These are phyloP conservation scores for Periophthalmus magnuspinnatus DNA, from an alignment of 2,797 vertebrate genomes.

Conservation along the genomic window DNA sequence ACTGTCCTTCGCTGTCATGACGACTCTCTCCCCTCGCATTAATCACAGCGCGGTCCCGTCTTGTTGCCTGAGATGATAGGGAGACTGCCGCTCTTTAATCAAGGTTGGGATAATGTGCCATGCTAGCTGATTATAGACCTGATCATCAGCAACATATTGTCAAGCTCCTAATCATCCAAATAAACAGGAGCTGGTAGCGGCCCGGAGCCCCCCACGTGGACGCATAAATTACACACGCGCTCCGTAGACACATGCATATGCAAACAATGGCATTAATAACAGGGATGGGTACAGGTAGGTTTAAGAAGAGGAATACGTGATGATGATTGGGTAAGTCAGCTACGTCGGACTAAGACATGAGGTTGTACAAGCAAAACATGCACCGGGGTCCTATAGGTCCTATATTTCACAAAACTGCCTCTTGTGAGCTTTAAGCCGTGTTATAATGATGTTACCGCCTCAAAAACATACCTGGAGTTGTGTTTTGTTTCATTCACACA, in stretches of 20 bases:
- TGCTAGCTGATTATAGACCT: slow-evolving; percentile 77
- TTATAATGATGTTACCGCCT: no score
- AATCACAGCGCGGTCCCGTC: slow-evolving; percentile 67
- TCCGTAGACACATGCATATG: slow-evolving; percentile 24
- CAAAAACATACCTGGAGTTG: no score
- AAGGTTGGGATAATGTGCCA: slow-evolving; percentile 78
- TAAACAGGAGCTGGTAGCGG: slow-evolving; percentile 65
- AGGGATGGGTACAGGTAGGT: slow-evolving; percentile 1
- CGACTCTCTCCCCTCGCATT: slow-evolving; percentile 63
- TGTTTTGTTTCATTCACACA: no score
- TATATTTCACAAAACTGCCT: no score
- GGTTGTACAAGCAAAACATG: background rate
- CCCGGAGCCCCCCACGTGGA: slow-evolving; percentile 46
- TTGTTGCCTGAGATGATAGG: slow-evolving; percentile 75
- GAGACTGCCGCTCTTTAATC: slow-evolving; percentile 78
- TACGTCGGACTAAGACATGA: background rate
- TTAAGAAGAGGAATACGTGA: background rate
- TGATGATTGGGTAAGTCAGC: background rate
- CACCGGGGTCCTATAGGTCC: background rate
- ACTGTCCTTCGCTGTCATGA: slow-evolving; percentile 68
- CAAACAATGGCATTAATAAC: slow-evolving; percentile 25
- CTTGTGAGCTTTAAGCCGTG: no score
- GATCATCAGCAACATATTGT: slow-evolving; percentile 75
- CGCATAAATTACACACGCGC: slow-evolving; percentile 59
- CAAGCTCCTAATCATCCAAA: slow-evolving; percentile 73